Base-by-base conservation (phyloP, 2,888 invertebrate genomes). In the Tenthredo livida region DNA sequence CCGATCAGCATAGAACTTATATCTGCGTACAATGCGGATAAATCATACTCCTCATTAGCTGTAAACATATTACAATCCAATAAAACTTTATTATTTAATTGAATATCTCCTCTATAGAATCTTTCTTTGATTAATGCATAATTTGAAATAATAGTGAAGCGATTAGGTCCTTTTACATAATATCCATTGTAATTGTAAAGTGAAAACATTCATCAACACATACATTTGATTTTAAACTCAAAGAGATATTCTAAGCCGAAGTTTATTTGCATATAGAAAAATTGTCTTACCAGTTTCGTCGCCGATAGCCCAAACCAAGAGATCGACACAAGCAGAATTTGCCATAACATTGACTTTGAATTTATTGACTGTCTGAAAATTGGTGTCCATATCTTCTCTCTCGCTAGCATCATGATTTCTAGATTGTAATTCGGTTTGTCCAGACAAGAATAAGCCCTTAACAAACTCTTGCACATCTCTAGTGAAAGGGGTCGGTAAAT, bases 251-350 rank as follows among this genome's bases (percentile, higher is more conserved):
- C 50, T 7, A 21, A 15, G 21, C 21, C 29, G 10, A 77, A 50
- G 10, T 77, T 77, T 73, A 73, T n/a, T n/a, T n/a, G 10, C 6
- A 33, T 85, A 50, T 0, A 25, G 33, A 75, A 25, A 25, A n/a
- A 82, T 85, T 4, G 85, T 88, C 93, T 94, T 93, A 98, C 98
- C 98, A 91, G 98, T 97, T 94, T 99, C 99, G 93, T 99, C 99
- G 0, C 97, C 97, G 88, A 99, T 98, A 0, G 99, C 98, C 99
- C 99, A 99, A 47, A 99, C 99, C 1, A 99, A 95, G 9, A 99
- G 95, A 93, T 99, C 99, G 0, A 99, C 98, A 91, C 99, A 99
- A 0, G 98, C 98, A 0, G 99, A 98, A 94, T 99, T 99, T 0
- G 98, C 98, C 96, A 98, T 98, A 0, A 99, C 98, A 91, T 98